Evolutionary conservation across 2,797 vertebrate genomes (phyloP).

Genomic region (Australoheros facetus): DNA sequence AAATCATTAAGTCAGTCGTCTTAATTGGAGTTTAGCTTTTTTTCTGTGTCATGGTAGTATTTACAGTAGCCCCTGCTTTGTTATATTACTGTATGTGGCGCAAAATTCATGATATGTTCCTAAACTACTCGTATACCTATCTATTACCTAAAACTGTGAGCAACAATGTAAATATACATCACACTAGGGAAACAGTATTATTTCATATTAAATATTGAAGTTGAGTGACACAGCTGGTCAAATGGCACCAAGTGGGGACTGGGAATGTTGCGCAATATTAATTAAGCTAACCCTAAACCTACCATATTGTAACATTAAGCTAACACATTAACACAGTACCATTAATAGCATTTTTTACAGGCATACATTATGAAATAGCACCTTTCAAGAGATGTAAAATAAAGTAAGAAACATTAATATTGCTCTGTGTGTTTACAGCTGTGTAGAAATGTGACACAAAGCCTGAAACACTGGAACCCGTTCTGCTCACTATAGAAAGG

Average conservation of each 20-base stretch:
- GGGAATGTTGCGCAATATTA: neutral
- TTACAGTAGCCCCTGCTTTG: neutral
- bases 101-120: too few relatives aligned
- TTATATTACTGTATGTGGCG: too few relatives aligned
- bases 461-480: too few relatives aligned
- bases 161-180: too few relatives aligned
- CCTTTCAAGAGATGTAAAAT: too few relatives aligned
- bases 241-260: neutral
- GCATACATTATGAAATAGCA: neutral
- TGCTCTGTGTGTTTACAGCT: too few relatives aligned
- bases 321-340: neutral
- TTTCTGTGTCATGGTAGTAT: accelerated
- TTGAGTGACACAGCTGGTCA: neutral
- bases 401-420: neutral
- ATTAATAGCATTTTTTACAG: neutral
- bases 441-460: neutral
- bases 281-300: neutral
- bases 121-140: too few relatives aligned
- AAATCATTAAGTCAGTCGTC: neutral
- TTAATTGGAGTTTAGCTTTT: neutral
- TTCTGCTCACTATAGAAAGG: neutral
- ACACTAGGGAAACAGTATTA: too few relatives aligned
- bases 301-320: neutral
- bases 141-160: too few relatives aligned
- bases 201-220: neutral